These are phyloP conservation scores for Acheta domesticus DNA, from an alignment of 2,888 invertebrate species.

Conservation along the genomic window DNA sequence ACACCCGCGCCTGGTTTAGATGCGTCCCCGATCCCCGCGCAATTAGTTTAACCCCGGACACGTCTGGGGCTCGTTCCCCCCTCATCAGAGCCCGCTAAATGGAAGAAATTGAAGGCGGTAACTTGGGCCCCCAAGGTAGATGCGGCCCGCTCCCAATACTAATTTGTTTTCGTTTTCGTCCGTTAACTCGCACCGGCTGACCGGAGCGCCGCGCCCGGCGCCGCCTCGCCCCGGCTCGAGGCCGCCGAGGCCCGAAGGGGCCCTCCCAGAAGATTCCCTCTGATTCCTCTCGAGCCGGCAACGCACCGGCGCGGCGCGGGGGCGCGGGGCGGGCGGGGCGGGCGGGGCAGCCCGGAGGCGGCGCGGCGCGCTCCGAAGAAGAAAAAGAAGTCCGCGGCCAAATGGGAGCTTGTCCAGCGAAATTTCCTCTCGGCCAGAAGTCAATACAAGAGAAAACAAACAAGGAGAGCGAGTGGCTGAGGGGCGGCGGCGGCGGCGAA, in stretches of 20 bases:
- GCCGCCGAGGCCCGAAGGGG: not conserved
- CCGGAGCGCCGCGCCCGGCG: not conserved
- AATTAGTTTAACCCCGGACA: slow-evolving; percentile 9
- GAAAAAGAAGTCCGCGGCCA: slow-evolving; percentile 18
- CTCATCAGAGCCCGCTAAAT: not conserved
- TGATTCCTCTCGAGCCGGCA: not conserved
- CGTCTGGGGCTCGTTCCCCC: slow-evolving; percentile 18
- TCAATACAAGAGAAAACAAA: slow-evolving; percentile 18
- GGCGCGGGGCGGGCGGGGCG: not conserved
- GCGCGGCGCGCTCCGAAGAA: not conserved
- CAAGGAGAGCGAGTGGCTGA: not conserved
- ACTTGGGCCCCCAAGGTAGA: not conserved
- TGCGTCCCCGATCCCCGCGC: not conserved
- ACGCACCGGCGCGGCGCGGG: not conserved
- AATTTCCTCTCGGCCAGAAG: slow-evolving; percentile 18
- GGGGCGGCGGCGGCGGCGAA: not conserved
- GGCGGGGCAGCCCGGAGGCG: not conserved
- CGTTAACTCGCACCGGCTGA: not conserved
- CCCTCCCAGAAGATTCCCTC: not conserved
- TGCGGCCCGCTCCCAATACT: not conserved
- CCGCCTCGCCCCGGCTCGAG: no score
- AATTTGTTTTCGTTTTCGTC: slow-evolving; percentile 18
- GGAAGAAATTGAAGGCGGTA: slow-evolving; percentile 18
- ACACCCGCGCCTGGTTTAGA: not conserved
- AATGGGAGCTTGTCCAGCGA: slow-evolving; percentile 18